These are phyloP conservation scores for Pterocles burchelli DNA, from an alignment of 2,113 vertebrate genomes.

Conservation along the genomic window DNA sequence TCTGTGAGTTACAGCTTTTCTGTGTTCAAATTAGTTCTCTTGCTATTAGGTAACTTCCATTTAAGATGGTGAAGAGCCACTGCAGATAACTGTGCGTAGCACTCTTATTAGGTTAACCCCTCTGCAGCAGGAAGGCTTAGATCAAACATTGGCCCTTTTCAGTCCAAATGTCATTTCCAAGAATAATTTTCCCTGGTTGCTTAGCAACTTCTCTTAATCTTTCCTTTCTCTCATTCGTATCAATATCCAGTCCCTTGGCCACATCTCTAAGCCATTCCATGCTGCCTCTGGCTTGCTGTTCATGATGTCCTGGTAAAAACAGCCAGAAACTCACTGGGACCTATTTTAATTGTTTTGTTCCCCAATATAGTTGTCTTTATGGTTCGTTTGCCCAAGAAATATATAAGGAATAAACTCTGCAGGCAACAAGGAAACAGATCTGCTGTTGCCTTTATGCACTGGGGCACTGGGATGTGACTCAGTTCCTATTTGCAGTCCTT, in stretches of 20 bases:
- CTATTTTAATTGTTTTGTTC: neutral
- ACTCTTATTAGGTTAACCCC: constrained; percentile 15
- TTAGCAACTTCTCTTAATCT: constrained; percentile 42
- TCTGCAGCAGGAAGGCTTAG: constrained; percentile 11
- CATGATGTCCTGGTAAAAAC: neutral
- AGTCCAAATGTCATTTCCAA: constrained; percentile 36
- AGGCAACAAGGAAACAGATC: neutral
- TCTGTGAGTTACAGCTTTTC: neutral
- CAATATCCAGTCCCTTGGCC: neutral
- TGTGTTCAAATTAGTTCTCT: neutral
- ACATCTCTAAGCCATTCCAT: neutral
- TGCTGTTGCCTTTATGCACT: neutral
- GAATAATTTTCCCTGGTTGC: constrained; percentile 32
- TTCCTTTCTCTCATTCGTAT: constrained; percentile 1
- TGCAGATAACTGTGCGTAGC: neutral
- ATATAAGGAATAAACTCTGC: neutral
- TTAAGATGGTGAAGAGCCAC: neutral
- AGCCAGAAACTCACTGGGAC: neutral
- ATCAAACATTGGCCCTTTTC: neutral
- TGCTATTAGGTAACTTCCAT: constrained; percentile 2
- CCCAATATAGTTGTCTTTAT: neutral
- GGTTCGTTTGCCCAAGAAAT: neutral
- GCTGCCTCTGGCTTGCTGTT: neutral
- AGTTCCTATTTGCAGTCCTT: neutral
- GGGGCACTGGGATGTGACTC: neutral